These are phyloP conservation scores for Mormyrus lacerda DNA, from an alignment of 2,113 vertebrate species.

Conservation along the genomic window DNA sequence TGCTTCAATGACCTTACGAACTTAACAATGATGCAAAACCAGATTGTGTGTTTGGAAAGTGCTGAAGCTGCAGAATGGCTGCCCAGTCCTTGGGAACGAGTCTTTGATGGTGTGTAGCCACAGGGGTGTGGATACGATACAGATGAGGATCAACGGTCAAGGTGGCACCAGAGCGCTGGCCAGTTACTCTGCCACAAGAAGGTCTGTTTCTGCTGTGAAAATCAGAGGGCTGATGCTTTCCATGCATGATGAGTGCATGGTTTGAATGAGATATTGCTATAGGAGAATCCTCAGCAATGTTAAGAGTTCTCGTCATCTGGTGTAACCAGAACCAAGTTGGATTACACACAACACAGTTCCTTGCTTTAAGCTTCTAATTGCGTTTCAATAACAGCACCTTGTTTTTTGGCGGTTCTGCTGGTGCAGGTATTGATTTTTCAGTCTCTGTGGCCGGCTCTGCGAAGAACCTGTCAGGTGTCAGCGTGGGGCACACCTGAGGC, in stretches of 20 bases:
- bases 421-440: not conserved
- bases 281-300: not conserved
- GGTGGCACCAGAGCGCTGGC: not conserved
- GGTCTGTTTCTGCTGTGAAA: not conserved
- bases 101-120: not conserved
- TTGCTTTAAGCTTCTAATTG: not conserved
- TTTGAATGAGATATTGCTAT: not conserved
- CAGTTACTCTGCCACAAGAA: not conserved
- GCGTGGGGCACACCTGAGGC: not conserved
- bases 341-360: not conserved
- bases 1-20: not conserved
- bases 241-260: not conserved
- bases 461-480: not conserved
- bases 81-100: not conserved
- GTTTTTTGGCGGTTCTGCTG: not conserved
- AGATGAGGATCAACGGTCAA: not conserved
- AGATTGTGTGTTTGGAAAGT: not conserved
- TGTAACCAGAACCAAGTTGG: not conserved
- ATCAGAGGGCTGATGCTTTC: not conserved
- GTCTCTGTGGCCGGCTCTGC: not conserved
- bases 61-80: not conserved
- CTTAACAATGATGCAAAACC: not conserved
- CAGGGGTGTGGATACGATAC: not conserved
- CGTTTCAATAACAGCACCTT: not conserved
- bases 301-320: not conserved